Base-by-base conservation (phyloP, 2,888 invertebrate genomes). In the Colletes collaris region DNA sequence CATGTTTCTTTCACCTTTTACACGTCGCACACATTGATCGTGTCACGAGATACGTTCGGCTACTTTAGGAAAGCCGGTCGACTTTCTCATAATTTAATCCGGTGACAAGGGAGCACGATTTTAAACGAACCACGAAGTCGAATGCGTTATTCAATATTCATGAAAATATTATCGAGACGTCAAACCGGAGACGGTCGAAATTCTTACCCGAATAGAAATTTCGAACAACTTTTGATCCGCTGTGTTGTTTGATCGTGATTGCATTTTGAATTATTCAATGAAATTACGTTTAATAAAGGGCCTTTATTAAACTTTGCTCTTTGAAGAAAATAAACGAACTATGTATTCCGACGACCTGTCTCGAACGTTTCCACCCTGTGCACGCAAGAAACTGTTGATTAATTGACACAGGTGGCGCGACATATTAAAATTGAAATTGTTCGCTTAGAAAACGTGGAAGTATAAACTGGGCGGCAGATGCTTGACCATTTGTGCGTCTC, bases 1-100 rank as follows among this genome's bases (percentile, higher is more conserved):
- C 82, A 78, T 84, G 84, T 80, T 84, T 84, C 82, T 79, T 82
- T 78, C 83, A 76, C 73, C 80, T 84, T 71, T 84, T 84, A 80
- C 84, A 80, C 82, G 80, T 75, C 68, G 72, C 76, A 74, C 80
- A 60, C 82, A 77, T 85, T 65, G 84, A 85, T 85, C 84, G 84
- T 82, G 77, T 77, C 84, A 59, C 77, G 80, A 85, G 84, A 85
- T 84, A 85, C 55, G 77, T 64, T 76, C 76, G 52, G 73, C 79
- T 81, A 83, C 81, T 83, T 79, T 79, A 81, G 81, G 81, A 84
- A 84, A 83, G 73, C 83, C 64, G 75, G 72, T 81, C 78, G 68
- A 81, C 76, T 76, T 83, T 84, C 84, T 83, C 73, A 81, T 81
- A 81, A 81, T 71, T 81, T 81, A 79, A 74, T 74, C 58, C 44